A percentile compares a stretch with the other conserved stretches of the same genome.
Evolutionary conservation across 2,888 invertebrate genomes (phyloP).

Genomic region (Drosophila rubida): DNA sequence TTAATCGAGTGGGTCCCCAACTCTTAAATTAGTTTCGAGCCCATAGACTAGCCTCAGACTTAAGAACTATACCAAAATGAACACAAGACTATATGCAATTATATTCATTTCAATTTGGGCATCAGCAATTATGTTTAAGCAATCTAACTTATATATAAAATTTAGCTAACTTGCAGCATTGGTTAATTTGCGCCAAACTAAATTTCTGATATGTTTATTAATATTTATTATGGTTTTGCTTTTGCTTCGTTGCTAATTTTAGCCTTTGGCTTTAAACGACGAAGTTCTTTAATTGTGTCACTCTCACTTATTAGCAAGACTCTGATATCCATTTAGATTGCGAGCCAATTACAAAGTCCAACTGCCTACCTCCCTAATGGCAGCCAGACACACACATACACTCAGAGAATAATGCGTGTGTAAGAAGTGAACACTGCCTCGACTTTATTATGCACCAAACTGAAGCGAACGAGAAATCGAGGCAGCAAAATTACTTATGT

Average conservation of each 20-base stretch:
- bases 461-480: slow-evolving; percentile 63
- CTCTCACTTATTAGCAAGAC: neutral
- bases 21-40: too few species aligned
- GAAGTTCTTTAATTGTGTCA: neutral
- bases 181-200: too few species aligned
- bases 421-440: slow-evolving; percentile 55
- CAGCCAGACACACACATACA: slow-evolving; percentile 3
- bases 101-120: too few species aligned
- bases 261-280: neutral
- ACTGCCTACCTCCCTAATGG: slow-evolving; percentile 18
- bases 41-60: too few species aligned
- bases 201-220: too few species aligned
- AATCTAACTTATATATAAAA: too few species aligned
- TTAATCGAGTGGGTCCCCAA: neutral
- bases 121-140: too few species aligned
- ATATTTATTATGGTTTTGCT: too few species aligned
- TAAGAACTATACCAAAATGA: too few species aligned
- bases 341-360: slow-evolving; percentile 36
- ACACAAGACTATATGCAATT: too few species aligned
- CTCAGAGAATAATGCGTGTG: slow-evolving; percentile 1
- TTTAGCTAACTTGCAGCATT: too few species aligned
- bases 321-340: slow-evolving; percentile 21
- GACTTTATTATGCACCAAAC: slow-evolving; percentile 77
- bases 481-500: slow-evolving; percentile 66
- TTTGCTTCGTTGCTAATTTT: too few species aligned